A percentile compares a stretch with the other conserved stretches of the same genome.
phyloP scores from a whole-genome alignment of 2,797 vertebrate species.

The Sebastolobus altivelis region DNA sequence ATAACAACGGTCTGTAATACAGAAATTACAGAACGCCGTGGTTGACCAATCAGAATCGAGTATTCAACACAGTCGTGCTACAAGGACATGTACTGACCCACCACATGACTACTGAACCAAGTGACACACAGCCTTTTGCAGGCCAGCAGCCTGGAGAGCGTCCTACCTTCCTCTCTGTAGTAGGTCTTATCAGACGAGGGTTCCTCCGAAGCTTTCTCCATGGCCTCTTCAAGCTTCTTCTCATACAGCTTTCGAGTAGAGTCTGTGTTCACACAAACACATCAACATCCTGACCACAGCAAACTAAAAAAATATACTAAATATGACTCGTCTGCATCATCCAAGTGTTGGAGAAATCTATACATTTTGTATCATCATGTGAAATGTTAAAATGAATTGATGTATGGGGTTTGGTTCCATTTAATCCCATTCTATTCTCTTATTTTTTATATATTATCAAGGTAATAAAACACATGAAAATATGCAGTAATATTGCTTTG shows the following conservation, averaged over 20 bases:
- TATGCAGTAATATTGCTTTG: background rate
- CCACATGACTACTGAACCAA: background rate
- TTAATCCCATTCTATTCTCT: background rate
- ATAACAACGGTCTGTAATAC: too few relatives aligned
- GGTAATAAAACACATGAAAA: background rate
- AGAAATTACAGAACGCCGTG: too few relatives aligned
- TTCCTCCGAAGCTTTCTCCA: constrained; percentile 47
- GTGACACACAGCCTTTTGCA: background rate
- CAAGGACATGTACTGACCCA: background rate
- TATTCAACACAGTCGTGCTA: too few relatives aligned
- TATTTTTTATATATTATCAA: background rate
- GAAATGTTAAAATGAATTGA: background rate
- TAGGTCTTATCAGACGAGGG: constrained; percentile 79
- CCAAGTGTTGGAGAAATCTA: background rate
- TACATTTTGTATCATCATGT: background rate
- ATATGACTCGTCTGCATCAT: background rate
- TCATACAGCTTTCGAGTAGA: constrained; percentile 80
- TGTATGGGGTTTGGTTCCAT: background rate
- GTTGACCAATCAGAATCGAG: too few relatives aligned
- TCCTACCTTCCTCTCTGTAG: constrained; percentile 85
- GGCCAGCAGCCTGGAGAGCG: background rate
- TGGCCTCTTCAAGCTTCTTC: constrained; percentile 78
- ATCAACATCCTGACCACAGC: background rate
- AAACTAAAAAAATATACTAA: background rate
- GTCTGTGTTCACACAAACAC: constrained; percentile 55